Base-by-base conservation (phyloP, 1,140 invertebrate species). In the Aphelenchoides fujianensis region DNA sequence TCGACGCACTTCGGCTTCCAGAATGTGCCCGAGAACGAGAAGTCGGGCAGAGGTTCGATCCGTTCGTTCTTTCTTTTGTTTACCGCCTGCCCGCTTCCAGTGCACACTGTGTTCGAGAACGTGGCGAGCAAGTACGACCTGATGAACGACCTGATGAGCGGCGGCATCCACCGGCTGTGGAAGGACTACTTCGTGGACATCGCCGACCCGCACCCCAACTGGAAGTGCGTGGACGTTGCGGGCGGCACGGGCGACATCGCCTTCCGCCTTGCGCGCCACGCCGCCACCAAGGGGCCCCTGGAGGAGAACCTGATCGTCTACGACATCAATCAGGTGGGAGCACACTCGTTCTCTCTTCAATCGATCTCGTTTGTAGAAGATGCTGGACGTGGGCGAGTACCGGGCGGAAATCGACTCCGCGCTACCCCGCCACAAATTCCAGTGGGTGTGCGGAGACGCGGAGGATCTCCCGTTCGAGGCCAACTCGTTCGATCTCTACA, bases 91-190 rank as follows among this genome's bases (percentile, higher is more conserved):
- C 57, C 19, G 61, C 3, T 79, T 81, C 69, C 55, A 83, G 82
- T 83, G 0, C 71, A 80, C 28, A 75, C 79, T 82, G 94, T 98
- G 2, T 98, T 98, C 86, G 90, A 93, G 85, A 93, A 91, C 86
- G 95, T 98, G 2, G 95, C 96, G 2, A 87, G 89, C 64, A 92
- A 90, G 41, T 99, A 98, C 86, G 96, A 98, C 86, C 74, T 91
- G 59, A 99, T 99, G 96, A 99, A 99, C 86, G 96, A 98, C 89
- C 89, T 89, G 0, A 97, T 98, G 94, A 97, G 93, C 74, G 86
- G 91, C 72, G 95, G 95, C 23, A 89, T 98, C 71, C 96, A 99
- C 86, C 87, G 95, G 64, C 77, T 97, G 1, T 98, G 96, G 96
- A 98, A 98, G 85, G 93, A 98, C 86, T 89, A 91, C 41, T 96